phyloP scores from a whole-genome alignment of 2,888 invertebrate species.

The Scaptomyza cyrtandrae region DNA sequence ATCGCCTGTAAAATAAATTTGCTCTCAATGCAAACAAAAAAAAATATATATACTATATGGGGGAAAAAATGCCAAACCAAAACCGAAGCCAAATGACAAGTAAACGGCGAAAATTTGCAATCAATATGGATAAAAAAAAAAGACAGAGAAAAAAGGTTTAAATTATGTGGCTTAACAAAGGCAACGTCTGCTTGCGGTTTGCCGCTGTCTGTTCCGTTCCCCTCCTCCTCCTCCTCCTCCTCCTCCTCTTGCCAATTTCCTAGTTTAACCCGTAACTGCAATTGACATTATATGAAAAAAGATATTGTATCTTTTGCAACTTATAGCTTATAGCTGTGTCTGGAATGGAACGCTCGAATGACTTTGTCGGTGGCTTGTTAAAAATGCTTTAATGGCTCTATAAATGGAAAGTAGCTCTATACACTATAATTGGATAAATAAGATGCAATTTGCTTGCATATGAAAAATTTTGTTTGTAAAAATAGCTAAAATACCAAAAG shows the following conservation, averaged over 20 bases:
- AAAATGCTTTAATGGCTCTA: conserved; percentile 41
- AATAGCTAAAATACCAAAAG: no score
- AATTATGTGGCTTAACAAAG: conserved; percentile 42
- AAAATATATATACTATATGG: no score
- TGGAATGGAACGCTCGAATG: conserved; percentile 59
- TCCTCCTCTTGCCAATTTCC: no score
- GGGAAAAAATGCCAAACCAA: conserved; percentile 18
- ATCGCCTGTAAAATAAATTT: conserved; percentile 50
- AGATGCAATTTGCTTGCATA: background rate
- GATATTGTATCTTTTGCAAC: conserved; percentile 57
- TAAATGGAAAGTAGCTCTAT: conserved; percentile 30
- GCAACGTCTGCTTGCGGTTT: conserved; percentile 56
- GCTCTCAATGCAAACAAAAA: conserved; percentile 7
- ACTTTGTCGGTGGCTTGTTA: conserved; percentile 47
- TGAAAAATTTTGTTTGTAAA: background rate
- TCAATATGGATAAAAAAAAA: conserved; percentile 59
- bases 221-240: background rate
- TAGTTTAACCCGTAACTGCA: conserved; percentile 27
- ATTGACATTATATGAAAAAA: conserved; percentile 49
- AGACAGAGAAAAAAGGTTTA: conserved; percentile 34
- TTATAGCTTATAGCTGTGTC: conserved; percentile 33
- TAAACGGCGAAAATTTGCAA: conserved; percentile 59
- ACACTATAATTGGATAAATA: background rate
- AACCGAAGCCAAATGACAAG: conserved; percentile 46
- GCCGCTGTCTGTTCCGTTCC: background rate